phyloP scores from a whole-genome alignment of 1,140 invertebrate species.

The Pogonognathellus flavescens region DNA sequence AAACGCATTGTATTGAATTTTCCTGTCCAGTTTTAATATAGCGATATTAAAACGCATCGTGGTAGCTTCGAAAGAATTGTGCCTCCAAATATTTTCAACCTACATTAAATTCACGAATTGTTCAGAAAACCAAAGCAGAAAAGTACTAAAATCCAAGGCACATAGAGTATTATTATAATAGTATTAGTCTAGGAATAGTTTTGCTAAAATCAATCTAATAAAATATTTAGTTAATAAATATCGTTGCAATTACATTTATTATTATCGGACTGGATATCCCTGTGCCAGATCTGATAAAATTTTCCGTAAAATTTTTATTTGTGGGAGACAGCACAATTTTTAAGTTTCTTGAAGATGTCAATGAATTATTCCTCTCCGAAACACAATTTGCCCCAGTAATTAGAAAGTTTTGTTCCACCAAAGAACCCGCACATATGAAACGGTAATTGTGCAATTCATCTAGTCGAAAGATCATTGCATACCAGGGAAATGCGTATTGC shows the following conservation, averaged over 20 bases:
- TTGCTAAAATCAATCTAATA: no score
- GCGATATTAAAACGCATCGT: constrained; percentile 15
- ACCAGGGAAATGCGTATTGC: constrained; percentile 31
- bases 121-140: no score
- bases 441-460: background rate
- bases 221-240: no score
- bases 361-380: background rate
- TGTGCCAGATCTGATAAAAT: background rate
- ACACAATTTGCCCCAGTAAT: constrained; percentile 9
- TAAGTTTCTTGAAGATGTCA: background rate
- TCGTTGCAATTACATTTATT: background rate
- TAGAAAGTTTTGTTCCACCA: background rate
- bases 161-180: no score
- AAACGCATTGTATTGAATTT: constrained; percentile 1
- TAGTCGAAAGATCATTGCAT: constrained; percentile 16
- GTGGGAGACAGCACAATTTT: constrained; percentile 11
- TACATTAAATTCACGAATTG: no score
- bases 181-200: no score
- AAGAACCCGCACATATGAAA: constrained; percentile 21
- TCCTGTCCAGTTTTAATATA: background rate
- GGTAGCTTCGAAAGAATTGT: background rate
- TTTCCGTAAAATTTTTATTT: constrained; percentile 32
- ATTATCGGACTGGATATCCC: constrained; percentile 4
- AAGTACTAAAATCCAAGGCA: no score
- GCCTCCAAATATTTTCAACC: constrained; percentile 1